These are phyloP conservation scores for Numenius phaeopus DNA, from an alignment of 2,797 vertebrate species.

Conservation along the genomic window DNA sequence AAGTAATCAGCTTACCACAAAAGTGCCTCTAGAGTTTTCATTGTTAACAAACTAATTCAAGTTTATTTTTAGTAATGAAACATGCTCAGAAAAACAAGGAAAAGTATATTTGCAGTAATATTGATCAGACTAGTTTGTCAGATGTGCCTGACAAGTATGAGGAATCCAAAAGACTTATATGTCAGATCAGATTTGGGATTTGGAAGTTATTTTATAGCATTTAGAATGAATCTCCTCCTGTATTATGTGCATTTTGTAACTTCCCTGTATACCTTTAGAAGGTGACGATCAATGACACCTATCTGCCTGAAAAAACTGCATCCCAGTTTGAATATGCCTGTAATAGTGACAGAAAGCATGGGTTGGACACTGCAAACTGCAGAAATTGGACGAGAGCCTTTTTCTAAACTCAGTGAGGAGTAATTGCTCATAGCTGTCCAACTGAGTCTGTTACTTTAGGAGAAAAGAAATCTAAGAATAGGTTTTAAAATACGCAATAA, in stretches of 20 bases:
- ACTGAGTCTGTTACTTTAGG: not conserved
- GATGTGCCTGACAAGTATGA: not conserved
- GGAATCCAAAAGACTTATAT: not conserved
- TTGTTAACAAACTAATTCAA: not conserved
- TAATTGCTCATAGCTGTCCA: constrained; percentile 6
- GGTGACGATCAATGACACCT: not conserved
- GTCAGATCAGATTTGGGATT: not conserved
- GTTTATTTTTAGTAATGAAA: not conserved
- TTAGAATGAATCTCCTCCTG: not conserved
- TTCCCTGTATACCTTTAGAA: not conserved
- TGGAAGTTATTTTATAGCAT: not conserved
- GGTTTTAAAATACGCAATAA: not conserved
- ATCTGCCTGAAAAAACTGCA: not conserved
- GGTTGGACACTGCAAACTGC: not conserved
- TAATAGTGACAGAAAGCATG: not conserved
- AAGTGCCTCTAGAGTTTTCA: not conserved
- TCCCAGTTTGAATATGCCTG: not conserved
- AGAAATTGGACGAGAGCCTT: not conserved
- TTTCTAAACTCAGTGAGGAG: not conserved
- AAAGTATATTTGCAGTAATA: not conserved
- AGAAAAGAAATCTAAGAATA: constrained; percentile 34
- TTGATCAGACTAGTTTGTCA: not conserved
- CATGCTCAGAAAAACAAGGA: not conserved
- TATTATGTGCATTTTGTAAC: not conserved
- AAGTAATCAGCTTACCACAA: not conserved